phyloP scores from a whole-genome alignment of 2,113 vertebrate genomes.

The Pachycephala philippinensis region DNA sequence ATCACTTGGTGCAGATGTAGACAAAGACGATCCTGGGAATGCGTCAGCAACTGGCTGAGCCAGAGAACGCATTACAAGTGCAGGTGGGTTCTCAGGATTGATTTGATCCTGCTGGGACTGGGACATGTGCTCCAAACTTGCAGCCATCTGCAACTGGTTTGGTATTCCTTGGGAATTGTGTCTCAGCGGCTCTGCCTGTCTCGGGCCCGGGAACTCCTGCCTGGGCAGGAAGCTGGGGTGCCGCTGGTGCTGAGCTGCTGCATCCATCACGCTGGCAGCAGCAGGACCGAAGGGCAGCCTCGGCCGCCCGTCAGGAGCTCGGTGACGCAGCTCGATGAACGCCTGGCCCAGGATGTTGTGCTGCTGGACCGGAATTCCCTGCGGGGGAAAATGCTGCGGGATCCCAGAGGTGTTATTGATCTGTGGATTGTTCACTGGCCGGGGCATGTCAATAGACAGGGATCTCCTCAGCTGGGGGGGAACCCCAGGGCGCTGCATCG shows the following conservation, averaged over 20 bases:
- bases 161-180: conserved; percentile 62
- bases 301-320: conserved; percentile 81
- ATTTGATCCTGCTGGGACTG: conserved; percentile 73
- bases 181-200: conserved; percentile 67
- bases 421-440: conserved; percentile 61
- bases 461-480: conserved; percentile 81
- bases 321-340: conserved; percentile 90
- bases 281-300: conserved; percentile 75
- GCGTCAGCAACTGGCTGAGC: conserved; percentile 77
- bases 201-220: conserved; percentile 72
- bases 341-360: conserved; percentile 92
- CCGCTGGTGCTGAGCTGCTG: conserved; percentile 67
- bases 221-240: conserved; percentile 71
- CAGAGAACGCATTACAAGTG: conserved; percentile 78
- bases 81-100: conserved; percentile 65
- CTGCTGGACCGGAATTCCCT: conserved; percentile 81
- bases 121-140: conserved; percentile 77
- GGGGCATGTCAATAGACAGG: conserved; percentile 75
- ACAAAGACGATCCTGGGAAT: conserved; percentile 73
- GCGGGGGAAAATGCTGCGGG: conserved; percentile 81
- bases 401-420: conserved; percentile 65
- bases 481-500: conserved; percentile 72
- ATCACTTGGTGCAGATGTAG: conserved; percentile 55
- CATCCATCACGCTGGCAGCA: conserved; percentile 69
- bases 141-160: conserved; percentile 71